Evolutionary conservation across 1,140 invertebrate species (phyloP).

Genomic region (Drosophila suzukii): DNA sequence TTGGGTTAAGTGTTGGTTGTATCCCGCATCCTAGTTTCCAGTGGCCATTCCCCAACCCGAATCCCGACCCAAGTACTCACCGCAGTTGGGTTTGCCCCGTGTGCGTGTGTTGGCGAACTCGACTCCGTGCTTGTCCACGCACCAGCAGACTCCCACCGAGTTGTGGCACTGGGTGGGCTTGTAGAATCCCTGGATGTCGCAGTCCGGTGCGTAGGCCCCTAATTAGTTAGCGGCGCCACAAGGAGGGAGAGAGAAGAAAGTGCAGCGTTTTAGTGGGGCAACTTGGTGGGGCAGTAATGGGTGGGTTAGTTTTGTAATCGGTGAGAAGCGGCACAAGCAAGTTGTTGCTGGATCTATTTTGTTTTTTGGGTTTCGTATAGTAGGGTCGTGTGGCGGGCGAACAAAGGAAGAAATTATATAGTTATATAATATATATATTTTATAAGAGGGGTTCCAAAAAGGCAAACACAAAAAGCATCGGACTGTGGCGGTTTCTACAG

Average conservation of each 20-base stretch:
- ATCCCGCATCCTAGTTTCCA: background rate
- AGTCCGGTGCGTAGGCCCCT: slow-evolving; percentile 92
- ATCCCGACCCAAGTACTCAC: slow-evolving; percentile 86
- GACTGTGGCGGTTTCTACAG: slow-evolving; percentile 39
- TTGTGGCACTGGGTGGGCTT: slow-evolving; percentile 93
- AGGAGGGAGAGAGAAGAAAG: slow-evolving; percentile 46
- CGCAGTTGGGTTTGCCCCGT: slow-evolving; percentile 93
- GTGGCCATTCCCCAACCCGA: background rate
- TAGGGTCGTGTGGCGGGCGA: slow-evolving; percentile 40
- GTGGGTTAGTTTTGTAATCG: slow-evolving; percentile 10
- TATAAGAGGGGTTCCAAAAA: slow-evolving; percentile 37
- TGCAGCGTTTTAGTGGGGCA: slow-evolving; percentile 65
- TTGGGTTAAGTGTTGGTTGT: slow-evolving; percentile 44
- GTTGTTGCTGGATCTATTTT: slow-evolving; percentile 58
- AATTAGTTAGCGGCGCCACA: slow-evolving; percentile 73
- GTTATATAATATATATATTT: slow-evolving; percentile 8
- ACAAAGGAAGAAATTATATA: slow-evolving; percentile 48
- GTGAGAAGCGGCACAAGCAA: slow-evolving; percentile 73
- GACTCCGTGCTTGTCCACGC: slow-evolving; percentile 96
- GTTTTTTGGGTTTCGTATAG: slow-evolving; percentile 32
- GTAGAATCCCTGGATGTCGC: slow-evolving; percentile 95
- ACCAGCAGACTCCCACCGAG: slow-evolving; percentile 95
- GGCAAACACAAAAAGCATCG: slow-evolving; percentile 55
- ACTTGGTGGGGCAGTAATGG: slow-evolving; percentile 8
- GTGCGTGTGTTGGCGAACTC: slow-evolving; percentile 93